A percentile compares a stretch with the other conserved stretches of the same genome.
Conservation (phyloP, 1,140 invertebrate species). For the Marisa cornuarietis region DNA sequence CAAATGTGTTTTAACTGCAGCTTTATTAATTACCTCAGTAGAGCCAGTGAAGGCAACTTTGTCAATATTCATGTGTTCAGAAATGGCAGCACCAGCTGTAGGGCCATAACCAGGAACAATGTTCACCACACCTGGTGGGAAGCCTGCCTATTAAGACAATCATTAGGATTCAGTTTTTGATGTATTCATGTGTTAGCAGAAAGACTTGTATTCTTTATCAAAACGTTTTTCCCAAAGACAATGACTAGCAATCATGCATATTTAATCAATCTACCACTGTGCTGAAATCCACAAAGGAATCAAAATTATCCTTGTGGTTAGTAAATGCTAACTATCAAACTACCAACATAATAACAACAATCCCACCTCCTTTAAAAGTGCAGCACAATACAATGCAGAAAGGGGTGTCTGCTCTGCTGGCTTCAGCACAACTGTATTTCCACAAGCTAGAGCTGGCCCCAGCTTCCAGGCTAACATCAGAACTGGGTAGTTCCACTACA, state of each 20-base stretch:
- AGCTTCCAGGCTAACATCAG: slow-evolving; percentile 96
- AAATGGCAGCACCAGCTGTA: slow-evolving; percentile 57
- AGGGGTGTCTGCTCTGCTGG: slow-evolving; percentile 93
- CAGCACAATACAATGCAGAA: slow-evolving; percentile 73
- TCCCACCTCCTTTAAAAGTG: slow-evolving; percentile 48
- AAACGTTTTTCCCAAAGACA: background rate
- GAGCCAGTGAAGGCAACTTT: slow-evolving; percentile 89
- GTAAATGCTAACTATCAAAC: background rate
- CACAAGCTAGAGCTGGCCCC: slow-evolving; percentile 85
- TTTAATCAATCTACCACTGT: too few species aligned
- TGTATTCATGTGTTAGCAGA: background rate
- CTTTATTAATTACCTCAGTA: slow-evolving; percentile 73
- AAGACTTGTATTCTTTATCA: background rate
- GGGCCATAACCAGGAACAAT: slow-evolving; percentile 77
- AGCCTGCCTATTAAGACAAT: slow-evolving; percentile 49
- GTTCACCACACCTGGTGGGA: slow-evolving; percentile 67
- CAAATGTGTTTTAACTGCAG: background rate
- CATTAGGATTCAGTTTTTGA: background rate
- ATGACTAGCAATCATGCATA: too few species aligned
- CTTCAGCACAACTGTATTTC: slow-evolving; percentile 86
- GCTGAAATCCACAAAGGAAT: too few species aligned
- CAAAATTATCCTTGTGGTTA: too few species aligned
- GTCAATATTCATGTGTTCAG: slow-evolving; percentile 56
- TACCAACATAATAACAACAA: background rate
- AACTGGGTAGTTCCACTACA: slow-evolving; percentile 78